phyloP scores from a whole-genome alignment of 2,888 invertebrate genomes.

The Eupeodes luniger region DNA sequence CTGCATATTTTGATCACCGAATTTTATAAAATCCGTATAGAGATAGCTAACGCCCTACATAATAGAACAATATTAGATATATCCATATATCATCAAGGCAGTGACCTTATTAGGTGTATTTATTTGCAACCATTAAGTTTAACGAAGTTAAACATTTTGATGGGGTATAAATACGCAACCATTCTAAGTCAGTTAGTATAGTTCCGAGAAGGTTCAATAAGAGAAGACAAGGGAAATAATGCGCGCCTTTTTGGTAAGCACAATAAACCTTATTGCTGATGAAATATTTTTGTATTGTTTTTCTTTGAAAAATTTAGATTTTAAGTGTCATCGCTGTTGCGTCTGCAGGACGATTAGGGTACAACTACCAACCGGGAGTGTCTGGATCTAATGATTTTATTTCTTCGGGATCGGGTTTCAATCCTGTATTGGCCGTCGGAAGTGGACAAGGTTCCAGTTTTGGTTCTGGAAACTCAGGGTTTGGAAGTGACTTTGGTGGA shows the following conservation, averaged over 20 bases:
- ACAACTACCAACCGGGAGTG: neutral
- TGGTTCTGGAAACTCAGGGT: slow-evolving; percentile 30
- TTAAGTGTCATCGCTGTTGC: slow-evolving; percentile 19
- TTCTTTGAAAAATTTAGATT: neutral
- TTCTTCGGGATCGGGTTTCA: slow-evolving; percentile 32
- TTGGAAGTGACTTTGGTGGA: slow-evolving; percentile 38
- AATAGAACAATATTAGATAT: neutral
- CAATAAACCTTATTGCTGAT: neutral
- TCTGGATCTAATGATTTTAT: neutral
- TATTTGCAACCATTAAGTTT: slow-evolving; percentile 15
- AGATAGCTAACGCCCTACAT: neutral
- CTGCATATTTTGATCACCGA: neutral
- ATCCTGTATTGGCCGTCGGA: neutral
- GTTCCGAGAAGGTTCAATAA: neutral
- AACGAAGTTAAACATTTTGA: neutral
- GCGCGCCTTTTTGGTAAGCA: slow-evolving; percentile 18
- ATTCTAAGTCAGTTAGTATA: neutral
- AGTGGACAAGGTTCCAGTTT: neutral
- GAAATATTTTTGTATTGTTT: neutral
- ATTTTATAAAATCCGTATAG: neutral
- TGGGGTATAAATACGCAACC: slow-evolving; percentile 4
- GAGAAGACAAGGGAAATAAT: slow-evolving; percentile 5
- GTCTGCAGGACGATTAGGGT: slow-evolving; percentile 22
- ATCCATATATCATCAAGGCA: neutral
- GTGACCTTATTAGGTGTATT: neutral